Percentiles rank a stretch among this genome's conserved stretches.
These are phyloP conservation scores for Deroptyus accipitrinus DNA, from an alignment of 2,113 vertebrate genomes.

Conservation along the genomic window DNA sequence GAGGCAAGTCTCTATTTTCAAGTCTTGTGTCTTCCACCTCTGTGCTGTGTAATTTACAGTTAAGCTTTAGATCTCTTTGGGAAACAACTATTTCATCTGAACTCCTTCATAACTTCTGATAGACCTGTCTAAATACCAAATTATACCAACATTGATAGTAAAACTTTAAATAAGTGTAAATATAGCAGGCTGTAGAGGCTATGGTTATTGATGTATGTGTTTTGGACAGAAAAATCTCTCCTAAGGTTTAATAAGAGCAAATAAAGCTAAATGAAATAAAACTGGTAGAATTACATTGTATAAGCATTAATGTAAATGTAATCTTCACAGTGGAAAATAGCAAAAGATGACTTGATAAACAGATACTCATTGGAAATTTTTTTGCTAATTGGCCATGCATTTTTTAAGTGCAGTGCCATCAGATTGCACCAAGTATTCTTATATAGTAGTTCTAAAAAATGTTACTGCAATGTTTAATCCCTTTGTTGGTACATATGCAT, in stretches of 20 bases:
- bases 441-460: conserved; percentile 29
- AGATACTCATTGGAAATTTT: not conserved
- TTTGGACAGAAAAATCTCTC: not conserved
- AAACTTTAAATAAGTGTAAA: not conserved
- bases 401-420: not conserved
- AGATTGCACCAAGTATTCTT: not conserved
- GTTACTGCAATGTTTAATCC: not conserved
- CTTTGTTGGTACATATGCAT: conserved; percentile 54
- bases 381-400: not conserved
- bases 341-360: not conserved
- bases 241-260: not conserved
- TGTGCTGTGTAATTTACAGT: not conserved
- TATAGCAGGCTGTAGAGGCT: not conserved
- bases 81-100: not conserved
- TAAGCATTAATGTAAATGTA: not conserved
- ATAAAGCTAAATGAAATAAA: not conserved
- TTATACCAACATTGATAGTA: not conserved
- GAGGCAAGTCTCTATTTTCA: not conserved
- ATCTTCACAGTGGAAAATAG: not conserved
- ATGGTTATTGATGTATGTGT: not conserved
- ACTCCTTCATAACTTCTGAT: not conserved
- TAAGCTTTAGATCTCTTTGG: not conserved
- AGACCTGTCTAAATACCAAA: not conserved
- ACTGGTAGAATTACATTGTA: not conserved
- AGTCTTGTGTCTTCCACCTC: not conserved